Percentiles rank a stretch among this genome's conserved stretches.
phyloP scores from a whole-genome alignment of 2,797 vertebrate species.

The Pampus argenteus region DNA sequence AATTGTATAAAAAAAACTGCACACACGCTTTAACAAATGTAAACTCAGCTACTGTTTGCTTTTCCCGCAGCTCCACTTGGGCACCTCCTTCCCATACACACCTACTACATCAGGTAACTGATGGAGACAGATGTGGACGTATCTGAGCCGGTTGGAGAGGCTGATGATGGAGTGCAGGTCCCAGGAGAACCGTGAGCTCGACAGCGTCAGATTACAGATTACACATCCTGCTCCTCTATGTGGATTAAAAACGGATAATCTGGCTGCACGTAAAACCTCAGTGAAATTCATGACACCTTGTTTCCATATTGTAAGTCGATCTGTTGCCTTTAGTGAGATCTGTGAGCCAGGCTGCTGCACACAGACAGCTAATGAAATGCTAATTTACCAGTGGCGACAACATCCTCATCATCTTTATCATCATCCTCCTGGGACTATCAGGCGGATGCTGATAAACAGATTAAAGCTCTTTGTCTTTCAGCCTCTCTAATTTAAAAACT shows the following conservation, averaged over 20 bases:
- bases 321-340: conserved; percentile 13
- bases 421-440: conserved; percentile 36
- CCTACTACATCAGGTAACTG: conserved; percentile 30
- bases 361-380: conserved; percentile 61
- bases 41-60: conserved; percentile 19
- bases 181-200: conserved; percentile 20
- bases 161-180: conserved; percentile 35
- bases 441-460: conserved; percentile 63
- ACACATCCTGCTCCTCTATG: conserved; percentile 27
- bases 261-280: background rate
- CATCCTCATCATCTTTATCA: conserved; percentile 19
- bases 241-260: conserved; percentile 24
- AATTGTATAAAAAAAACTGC: too few species aligned
- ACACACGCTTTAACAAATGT: conserved; percentile 1
- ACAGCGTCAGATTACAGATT: conserved; percentile 47
- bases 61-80: conserved; percentile 10
- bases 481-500: conserved; percentile 33
- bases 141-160: background rate
- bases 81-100: background rate
- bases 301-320: conserved; percentile 28
- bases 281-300: conserved; percentile 38
- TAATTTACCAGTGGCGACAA: conserved; percentile 52
- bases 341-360: conserved; percentile 5
- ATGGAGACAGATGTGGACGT: conserved; percentile 30
- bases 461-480: conserved; percentile 37